Evolutionary conservation across 2,888 invertebrate genomes (phyloP).

Genomic region (Protophormia terraenovae): DNA sequence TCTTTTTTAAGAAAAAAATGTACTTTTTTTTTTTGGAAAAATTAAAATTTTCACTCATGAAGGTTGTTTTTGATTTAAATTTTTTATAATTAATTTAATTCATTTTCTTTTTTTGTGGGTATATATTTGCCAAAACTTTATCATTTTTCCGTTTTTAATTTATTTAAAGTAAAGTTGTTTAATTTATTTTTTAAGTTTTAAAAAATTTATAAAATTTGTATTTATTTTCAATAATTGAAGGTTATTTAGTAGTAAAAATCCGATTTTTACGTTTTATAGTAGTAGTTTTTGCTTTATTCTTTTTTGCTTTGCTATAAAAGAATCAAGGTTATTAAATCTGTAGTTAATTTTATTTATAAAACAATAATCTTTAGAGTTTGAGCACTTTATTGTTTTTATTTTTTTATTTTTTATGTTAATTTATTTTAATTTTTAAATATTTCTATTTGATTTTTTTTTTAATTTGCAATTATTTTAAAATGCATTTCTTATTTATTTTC

Average conservation of each 20-base stretch:
- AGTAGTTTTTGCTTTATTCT: conserved; percentile 34
- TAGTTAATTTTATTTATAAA: conserved; percentile 49
- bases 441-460: no score
- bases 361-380: background rate
- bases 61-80: background rate
- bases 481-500: background rate
- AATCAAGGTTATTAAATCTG: conserved; percentile 54
- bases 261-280: conserved; percentile 53
- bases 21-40: background rate
- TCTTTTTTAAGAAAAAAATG: no score
- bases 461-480: no score
- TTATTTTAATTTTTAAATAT: background rate
- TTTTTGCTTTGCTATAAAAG: conserved; percentile 22
- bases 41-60: background rate
- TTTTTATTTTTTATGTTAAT: background rate
- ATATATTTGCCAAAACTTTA: background rate
- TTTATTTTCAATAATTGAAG: conserved; percentile 50
- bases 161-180: no score
- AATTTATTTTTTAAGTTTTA: background rate
- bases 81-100: background rate
- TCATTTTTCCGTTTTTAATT: background rate
- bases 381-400: background rate
- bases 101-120: background rate
- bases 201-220: background rate
- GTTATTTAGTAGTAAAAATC: conserved; percentile 54